A percentile compares a stretch with the other conserved stretches of the same genome.
phyloP scores from a whole-genome alignment of 2,888 invertebrate species.

The Bombylius major region DNA sequence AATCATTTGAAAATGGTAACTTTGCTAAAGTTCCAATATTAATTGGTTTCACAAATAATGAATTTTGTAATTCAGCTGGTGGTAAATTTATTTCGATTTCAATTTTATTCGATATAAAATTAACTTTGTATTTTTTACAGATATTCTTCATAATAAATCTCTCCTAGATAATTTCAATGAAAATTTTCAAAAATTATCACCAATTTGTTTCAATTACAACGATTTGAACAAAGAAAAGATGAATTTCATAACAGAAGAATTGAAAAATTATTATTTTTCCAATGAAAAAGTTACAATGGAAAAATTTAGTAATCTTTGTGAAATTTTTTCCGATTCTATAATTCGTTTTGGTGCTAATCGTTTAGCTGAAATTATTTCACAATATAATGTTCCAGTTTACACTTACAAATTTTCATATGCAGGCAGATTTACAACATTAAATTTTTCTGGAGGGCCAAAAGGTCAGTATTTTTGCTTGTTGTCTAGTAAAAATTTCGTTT shows the following conservation, averaged over 20 bases:
- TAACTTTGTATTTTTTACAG: constrained; percentile 3
- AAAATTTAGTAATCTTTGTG: background rate
- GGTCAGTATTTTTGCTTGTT: no score
- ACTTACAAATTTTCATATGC: constrained; percentile 40
- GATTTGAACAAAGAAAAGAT: constrained; percentile 15
- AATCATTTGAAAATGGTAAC: constrained; percentile 31
- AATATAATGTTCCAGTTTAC: constrained; percentile 33
- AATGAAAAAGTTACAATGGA: background rate
- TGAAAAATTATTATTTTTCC: constrained; percentile 16
- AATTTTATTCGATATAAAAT: constrained; percentile 19
- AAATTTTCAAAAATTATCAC: constrained; percentile 39
- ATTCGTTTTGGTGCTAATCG: constrained; percentile 39
- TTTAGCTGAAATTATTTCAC: constrained; percentile 36
- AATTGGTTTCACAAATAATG: constrained; percentile 39
- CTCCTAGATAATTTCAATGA: constrained; percentile 33
- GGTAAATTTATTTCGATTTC: constrained; percentile 24
- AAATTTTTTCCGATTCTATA: constrained; percentile 31
- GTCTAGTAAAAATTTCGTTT: no score
- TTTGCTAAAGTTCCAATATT: constrained; percentile 39
- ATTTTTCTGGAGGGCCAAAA: constrained; percentile 13
- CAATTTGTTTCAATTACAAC: constrained; percentile 39
- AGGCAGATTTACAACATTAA: constrained; percentile 35
- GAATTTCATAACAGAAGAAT: constrained; percentile 9
- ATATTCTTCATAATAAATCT: constrained; percentile 30
- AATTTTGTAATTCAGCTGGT: constrained; percentile 36